Percentiles rank a stretch among this genome's conserved stretches.
Evolutionary conservation across 1,140 invertebrate species (phyloP).

Genomic region (Bombus huntii): DNA sequence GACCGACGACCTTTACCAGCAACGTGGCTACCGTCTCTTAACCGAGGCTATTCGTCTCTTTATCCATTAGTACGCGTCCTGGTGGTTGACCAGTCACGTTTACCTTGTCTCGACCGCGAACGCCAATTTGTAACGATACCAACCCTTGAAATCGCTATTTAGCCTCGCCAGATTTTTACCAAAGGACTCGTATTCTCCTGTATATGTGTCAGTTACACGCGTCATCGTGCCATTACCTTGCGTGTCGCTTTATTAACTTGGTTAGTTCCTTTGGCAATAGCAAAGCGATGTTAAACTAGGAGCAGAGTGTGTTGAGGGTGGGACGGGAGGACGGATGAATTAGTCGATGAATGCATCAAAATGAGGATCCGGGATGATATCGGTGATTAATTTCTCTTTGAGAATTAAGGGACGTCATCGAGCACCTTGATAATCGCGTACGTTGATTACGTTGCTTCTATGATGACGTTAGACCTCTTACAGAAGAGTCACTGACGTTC

Average conservation of each 20-base stretch:
- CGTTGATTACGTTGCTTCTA: not conserved
- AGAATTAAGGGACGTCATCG: conserved; percentile 1
- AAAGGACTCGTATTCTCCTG: not conserved
- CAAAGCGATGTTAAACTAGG: not conserved
- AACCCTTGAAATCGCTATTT: not conserved
- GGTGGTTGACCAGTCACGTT: conserved; percentile 24
- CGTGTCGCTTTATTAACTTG: not conserved
- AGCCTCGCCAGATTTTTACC: not conserved
- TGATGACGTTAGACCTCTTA: not conserved
- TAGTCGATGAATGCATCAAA: not conserved
- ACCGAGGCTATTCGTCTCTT: conserved; percentile 60
- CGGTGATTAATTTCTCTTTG: conserved; percentile 4
- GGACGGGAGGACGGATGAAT: not conserved
- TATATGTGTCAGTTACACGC: not conserved
- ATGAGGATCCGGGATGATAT: not conserved
- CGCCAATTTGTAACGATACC: not conserved
- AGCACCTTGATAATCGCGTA: not conserved
- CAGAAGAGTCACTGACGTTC: not conserved
- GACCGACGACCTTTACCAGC: conserved; percentile 48
- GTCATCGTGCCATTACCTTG: no score
- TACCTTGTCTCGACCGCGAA: not conserved
- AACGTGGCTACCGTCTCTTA: not conserved
- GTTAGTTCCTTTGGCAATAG: not conserved
- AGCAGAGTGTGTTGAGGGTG: no score
- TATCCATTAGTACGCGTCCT: conserved; percentile 60